Percentiles rank a stretch among this genome's conserved stretches.
Conservation (phyloP, 2,888 invertebrate species). For the Drosophila subsilvestris region DNA sequence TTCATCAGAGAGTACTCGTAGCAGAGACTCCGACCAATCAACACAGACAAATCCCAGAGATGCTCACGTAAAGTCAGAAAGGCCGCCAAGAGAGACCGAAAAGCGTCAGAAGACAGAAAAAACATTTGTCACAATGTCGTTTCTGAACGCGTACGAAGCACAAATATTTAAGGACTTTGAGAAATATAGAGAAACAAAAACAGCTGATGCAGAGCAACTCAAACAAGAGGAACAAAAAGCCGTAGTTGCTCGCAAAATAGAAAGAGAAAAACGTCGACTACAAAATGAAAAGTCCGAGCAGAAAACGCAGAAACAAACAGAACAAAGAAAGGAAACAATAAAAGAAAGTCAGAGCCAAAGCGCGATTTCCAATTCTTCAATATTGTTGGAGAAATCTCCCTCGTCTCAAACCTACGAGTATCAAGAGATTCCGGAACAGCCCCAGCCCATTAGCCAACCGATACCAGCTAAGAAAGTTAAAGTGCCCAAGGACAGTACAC, state of each 20-base stretch:
- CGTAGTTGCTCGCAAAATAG: not conserved
- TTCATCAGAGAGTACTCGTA: not conserved
- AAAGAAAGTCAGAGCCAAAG: too few relatives aligned
- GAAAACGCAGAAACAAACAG: not conserved
- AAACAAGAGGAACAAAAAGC: not conserved
- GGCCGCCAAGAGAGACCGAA: not conserved
- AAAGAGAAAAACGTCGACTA: too few relatives aligned
- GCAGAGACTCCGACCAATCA: not conserved
- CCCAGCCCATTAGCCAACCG: too few relatives aligned
- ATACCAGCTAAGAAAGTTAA: not conserved
- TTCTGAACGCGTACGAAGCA: too few relatives aligned
- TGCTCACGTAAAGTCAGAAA: not conserved
- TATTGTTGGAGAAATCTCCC: too few relatives aligned
- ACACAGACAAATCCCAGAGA: too few relatives aligned
- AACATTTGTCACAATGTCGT: too few relatives aligned
- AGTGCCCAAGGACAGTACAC: not conserved
- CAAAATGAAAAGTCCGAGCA: too few relatives aligned
- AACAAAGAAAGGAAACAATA: not conserved
- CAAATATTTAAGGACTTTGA: not conserved
- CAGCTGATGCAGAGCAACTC: not conserved
- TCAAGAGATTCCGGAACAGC: too few relatives aligned
- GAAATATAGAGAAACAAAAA: conserved; percentile 5
- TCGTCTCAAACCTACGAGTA: too few relatives aligned
- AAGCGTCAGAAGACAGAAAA: not conserved
- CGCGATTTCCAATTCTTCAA: too few relatives aligned